These are phyloP conservation scores for Cheilosia grossa DNA, from an alignment of 2,888 invertebrate species.

Conservation along the genomic window DNA sequence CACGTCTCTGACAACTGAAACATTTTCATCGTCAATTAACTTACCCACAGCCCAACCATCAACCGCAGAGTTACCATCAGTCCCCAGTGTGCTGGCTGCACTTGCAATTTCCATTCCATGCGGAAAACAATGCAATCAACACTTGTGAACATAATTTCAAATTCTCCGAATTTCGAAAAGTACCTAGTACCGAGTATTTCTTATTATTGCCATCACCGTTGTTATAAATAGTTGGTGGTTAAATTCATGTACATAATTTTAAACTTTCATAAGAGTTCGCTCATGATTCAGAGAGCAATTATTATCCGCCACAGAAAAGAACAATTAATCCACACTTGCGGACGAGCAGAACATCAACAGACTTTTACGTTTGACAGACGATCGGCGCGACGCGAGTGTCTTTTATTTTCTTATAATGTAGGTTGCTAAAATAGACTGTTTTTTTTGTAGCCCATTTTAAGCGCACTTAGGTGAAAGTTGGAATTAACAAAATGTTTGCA, in stretches of 20 bases:
- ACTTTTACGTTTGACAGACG: conserved; percentile 12
- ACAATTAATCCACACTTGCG: conserved; percentile 11
- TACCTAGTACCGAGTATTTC: neutral
- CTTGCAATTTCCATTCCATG: neutral
- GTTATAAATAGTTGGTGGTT: too few species aligned
- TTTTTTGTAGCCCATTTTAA: conserved; percentile 15
- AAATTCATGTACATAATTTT: neutral
- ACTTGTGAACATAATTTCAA: neutral
- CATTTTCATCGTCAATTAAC: conserved; percentile 6
- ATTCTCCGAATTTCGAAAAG: neutral
- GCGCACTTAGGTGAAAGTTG: conserved; percentile 52
- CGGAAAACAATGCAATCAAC: neutral
- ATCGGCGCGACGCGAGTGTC: too few species aligned
- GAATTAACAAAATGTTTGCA: conserved; percentile 13
- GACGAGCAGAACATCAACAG: conserved; percentile 17
- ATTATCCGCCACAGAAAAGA: neutral
- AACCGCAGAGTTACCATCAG: conserved; percentile 6
- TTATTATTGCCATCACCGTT: neutral
- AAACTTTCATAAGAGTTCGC: neutral
- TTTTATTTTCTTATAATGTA: conserved; percentile 2
- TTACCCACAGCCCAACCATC: neutral
- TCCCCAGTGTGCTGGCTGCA: neutral
- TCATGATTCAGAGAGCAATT: conserved; percentile 3
- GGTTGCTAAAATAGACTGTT: conserved; percentile 33
- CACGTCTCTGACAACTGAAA: conserved; percentile 3